Conservation (phyloP, 30 jellyfish, hydroid and myxozoan species). For the Sanderia malayensis region DNA sequence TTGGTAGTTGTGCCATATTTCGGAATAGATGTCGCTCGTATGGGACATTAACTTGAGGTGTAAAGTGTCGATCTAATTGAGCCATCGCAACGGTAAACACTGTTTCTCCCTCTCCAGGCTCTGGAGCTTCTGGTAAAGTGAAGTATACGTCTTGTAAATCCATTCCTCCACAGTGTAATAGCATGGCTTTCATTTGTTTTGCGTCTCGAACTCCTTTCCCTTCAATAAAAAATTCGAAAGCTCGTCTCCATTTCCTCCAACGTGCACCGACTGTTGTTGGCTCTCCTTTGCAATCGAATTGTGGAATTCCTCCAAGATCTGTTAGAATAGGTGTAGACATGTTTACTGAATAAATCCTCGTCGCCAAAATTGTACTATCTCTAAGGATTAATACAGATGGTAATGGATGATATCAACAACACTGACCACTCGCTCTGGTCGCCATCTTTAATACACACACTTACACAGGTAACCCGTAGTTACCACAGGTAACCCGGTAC, state of each 20-base stretch:
- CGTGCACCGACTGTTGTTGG: constrained; percentile 54
- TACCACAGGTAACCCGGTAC: too few species aligned
- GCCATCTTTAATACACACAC: too few species aligned
- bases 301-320: constrained; percentile 35
- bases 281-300: constrained; percentile 52
- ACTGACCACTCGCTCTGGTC: too few species aligned
- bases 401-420: too few species aligned
- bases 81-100: neutral
- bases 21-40: constrained; percentile 22
- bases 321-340: constrained; percentile 47
- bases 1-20: constrained; percentile 1
- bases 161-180: constrained; percentile 58
- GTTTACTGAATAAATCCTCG: too few species aligned
- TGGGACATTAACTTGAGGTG: constrained; percentile 46
- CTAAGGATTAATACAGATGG: too few species aligned
- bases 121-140: constrained; percentile 8
- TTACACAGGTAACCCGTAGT: too few species aligned
- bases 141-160: neutral
- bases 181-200: constrained; percentile 50
- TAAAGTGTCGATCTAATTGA: constrained; percentile 18
- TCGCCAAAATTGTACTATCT: too few species aligned
- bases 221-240: constrained; percentile 41
- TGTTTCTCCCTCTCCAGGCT: constrained; percentile 12
- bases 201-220: constrained; percentile 41
- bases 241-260: constrained; percentile 62